phyloP scores from a whole-genome alignment of 2,113 vertebrate species.

The Chaetura pelagica region DNA sequence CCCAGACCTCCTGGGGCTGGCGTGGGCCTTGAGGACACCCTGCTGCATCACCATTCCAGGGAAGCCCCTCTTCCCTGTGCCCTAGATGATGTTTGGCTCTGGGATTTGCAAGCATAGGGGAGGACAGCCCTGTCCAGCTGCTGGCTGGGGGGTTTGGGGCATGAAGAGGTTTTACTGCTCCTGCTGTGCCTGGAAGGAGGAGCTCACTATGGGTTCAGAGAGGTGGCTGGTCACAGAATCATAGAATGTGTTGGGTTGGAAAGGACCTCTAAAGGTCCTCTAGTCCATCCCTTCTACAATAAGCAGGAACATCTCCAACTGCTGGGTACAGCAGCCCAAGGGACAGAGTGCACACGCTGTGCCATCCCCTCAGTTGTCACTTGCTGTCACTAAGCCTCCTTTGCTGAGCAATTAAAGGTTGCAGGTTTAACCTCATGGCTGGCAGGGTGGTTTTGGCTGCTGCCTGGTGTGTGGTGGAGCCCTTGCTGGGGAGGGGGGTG shows the following conservation, averaged over 20 bases:
- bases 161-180: not conserved
- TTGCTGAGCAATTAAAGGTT: not conserved
- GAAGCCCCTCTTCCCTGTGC: not conserved
- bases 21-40: not conserved
- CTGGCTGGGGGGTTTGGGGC: not conserved
- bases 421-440: not conserved
- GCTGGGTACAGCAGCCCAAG: not conserved
- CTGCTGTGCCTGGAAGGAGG: not conserved
- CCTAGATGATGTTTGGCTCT: not conserved
- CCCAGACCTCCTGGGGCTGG: not conserved
- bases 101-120: not conserved
- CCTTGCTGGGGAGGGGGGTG: not conserved
- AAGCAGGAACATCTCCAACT: no score
- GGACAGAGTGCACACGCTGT: rapidly evolving
- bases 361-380: rapidly evolving
- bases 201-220: rapidly evolving
- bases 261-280: no score
- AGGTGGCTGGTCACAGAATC: no score
- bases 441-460: not conserved
- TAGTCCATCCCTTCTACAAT: no score
- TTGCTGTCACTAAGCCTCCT: not conserved
- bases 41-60: rapidly evolving
- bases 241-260: no score
- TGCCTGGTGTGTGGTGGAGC: rapidly evolving
- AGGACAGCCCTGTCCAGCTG: not conserved